Evolutionary conservation across 2,797 vertebrate species (phyloP).

Genomic region (Falco cherrug): DNA sequence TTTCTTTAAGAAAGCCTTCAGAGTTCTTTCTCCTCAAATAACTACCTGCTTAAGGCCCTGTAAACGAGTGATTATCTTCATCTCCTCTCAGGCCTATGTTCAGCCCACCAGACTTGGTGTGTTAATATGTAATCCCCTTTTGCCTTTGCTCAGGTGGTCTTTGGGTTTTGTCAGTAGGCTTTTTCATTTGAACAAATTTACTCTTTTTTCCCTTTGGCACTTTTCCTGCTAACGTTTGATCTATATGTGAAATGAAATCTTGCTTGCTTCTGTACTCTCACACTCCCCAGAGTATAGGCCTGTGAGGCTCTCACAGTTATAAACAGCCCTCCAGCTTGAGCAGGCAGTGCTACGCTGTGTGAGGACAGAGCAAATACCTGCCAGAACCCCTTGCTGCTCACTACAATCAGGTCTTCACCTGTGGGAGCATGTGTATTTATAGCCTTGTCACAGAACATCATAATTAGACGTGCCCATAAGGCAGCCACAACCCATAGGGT

Average conservation of each 20-base stretch:
- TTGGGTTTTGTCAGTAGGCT: neutral
- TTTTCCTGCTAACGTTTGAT: neutral
- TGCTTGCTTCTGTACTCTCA: neutral
- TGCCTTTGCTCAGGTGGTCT: neutral
- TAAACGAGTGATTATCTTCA: neutral
- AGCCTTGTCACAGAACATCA: constrained; percentile 30
- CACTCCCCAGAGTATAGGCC: neutral
- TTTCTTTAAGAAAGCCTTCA: neutral
- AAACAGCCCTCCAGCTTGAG: neutral
- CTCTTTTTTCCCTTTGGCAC: neutral
- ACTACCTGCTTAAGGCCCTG: neutral
- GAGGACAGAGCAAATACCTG: neutral
- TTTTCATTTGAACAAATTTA: neutral
- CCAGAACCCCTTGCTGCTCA: neutral
- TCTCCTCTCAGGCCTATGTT: neutral
- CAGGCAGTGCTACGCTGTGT: too few species aligned
- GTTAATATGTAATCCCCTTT: neutral
- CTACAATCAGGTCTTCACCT: constrained; percentile 14
- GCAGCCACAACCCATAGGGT: neutral
- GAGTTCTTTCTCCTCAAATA: neutral
- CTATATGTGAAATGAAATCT: neutral
- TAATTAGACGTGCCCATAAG: constrained; percentile 29
- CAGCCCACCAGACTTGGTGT: neutral
- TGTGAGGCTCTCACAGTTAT: fast-evolving
- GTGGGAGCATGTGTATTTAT: neutral